Conservation (phyloP, 2,113 vertebrate genomes). For the Amblyopsis rosae region DNA sequence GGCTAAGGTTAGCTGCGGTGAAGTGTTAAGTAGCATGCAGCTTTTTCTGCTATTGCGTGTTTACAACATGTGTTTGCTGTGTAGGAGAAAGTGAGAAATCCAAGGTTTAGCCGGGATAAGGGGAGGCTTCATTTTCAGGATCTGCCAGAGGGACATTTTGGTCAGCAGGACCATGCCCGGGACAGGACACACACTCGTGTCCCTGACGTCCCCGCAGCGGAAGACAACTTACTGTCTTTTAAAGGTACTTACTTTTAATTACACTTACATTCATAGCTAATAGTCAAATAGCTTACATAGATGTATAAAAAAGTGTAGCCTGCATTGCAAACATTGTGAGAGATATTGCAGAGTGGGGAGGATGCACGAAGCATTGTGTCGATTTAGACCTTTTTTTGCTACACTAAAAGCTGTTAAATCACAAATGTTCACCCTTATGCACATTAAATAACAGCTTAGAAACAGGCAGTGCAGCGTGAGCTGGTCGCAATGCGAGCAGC, state of each 20-base stretch:
- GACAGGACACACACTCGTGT: constrained; percentile 72
- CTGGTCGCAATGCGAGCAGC: no score
- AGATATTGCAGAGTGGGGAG: no score
- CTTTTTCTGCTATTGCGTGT: not conserved
- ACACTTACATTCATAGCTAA: no score
- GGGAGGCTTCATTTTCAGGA: constrained; percentile 76
- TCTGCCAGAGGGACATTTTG: constrained; percentile 54
- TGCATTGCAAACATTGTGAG: no score
- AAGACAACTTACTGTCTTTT: constrained; percentile 26
- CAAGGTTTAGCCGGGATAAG: constrained; percentile 80
- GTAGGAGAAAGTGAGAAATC: constrained; percentile 77
- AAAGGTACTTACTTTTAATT: constrained; percentile 41
- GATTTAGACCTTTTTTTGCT: no score
- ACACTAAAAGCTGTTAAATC: no score
- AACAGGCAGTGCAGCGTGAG: no score
- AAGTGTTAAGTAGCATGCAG: not conserved
- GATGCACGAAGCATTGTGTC: no score
- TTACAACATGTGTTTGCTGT: not conserved
- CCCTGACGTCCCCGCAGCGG: constrained; percentile 50
- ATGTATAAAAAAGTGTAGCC: no score
- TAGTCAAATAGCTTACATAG: no score
- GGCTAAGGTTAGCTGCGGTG: constrained; percentile 52
- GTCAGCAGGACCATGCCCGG: constrained; percentile 59
- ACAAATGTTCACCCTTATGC: no score
- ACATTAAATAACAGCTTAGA: no score